Evolutionary conservation across 2,113 vertebrate species (phyloP).

Genomic region (Corythoichthys intestinalis): DNA sequence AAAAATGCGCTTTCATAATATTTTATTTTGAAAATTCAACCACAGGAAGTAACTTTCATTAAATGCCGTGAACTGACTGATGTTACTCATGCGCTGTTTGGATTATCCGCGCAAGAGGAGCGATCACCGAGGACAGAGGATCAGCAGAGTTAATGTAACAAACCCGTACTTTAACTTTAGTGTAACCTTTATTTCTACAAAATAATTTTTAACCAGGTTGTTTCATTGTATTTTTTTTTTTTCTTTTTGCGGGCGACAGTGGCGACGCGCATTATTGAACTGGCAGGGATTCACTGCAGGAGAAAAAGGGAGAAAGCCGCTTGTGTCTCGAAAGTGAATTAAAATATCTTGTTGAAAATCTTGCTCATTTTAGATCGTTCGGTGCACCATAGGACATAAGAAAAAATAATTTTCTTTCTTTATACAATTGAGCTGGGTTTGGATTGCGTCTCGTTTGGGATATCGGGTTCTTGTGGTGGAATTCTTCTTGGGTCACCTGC

Average conservation of each 20-base stretch:
- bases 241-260: conserved; percentile 13
- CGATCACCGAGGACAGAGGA: conserved; percentile 36
- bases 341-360: conserved; percentile 15
- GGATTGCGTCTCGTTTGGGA: conserved; percentile 20
- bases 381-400: neutral
- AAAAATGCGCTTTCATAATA: too few species aligned
- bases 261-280: conserved; percentile 24
- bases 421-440: neutral
- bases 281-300: conserved; percentile 15
- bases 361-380: neutral
- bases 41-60: conserved; percentile 11
- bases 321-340: conserved; percentile 20
- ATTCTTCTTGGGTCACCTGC: conserved; percentile 43
- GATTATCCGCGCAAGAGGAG: conserved; percentile 53
- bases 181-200: conserved; percentile 1
- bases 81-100: conserved; percentile 10
- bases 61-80: neutral
- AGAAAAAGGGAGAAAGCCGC: neutral
- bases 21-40: conserved; percentile 44
- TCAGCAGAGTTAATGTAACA: conserved; percentile 25
- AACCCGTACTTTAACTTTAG: conserved; percentile 1
- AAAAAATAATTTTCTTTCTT: conserved; percentile 7
- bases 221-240: neutral
- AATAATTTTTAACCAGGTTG: neutral
- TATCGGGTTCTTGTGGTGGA: conserved; percentile 31